Conservation (phyloP, 2,797 vertebrate genomes). For the Protosalanx chinensis region DNA sequence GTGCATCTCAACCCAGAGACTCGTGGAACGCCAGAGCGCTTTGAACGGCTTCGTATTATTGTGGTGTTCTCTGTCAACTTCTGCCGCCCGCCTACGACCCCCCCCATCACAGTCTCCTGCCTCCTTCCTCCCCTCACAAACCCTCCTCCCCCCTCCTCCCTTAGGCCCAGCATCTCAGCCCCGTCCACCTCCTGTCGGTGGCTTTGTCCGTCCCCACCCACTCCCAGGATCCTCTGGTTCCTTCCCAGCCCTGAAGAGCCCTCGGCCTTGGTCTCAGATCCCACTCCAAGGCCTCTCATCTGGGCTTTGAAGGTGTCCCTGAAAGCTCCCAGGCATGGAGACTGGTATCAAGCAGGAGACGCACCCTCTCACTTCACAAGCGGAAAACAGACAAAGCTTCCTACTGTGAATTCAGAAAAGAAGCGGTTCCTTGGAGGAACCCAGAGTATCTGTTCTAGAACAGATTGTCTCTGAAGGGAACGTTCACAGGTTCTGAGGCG, state of each 20-base stretch:
- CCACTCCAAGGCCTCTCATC: constrained; percentile 42
- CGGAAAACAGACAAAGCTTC: constrained; percentile 38
- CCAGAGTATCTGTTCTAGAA: too few relatives aligned
- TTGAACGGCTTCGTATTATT: too few relatives aligned
- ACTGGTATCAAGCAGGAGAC: constrained; percentile 32
- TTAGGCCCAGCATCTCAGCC: neutral
- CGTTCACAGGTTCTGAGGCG: constrained; percentile 17
- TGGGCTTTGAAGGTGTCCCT: constrained; percentile 70
- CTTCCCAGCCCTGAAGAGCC: constrained; percentile 41
- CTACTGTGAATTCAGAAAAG: constrained; percentile 65
- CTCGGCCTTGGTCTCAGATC: constrained; percentile 40
- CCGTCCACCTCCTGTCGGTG: constrained; percentile 43
- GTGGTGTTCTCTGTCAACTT: neutral
- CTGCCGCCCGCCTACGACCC: neutral
- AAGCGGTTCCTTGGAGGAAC: too few relatives aligned
- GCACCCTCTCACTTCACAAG: constrained; percentile 58
- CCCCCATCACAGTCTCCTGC: neutral
- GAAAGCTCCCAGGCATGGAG: constrained; percentile 62
- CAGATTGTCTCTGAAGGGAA: neutral
- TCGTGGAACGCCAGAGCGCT: neutral
- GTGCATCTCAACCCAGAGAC: neutral
- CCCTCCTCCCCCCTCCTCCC: neutral
- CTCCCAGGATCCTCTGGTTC: constrained; percentile 39
- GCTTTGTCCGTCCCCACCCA: constrained; percentile 60
- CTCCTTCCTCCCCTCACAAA: neutral